These are phyloP conservation scores for Polymixis lichenea DNA, from an alignment of 2,888 invertebrate species.

Conservation along the genomic window DNA sequence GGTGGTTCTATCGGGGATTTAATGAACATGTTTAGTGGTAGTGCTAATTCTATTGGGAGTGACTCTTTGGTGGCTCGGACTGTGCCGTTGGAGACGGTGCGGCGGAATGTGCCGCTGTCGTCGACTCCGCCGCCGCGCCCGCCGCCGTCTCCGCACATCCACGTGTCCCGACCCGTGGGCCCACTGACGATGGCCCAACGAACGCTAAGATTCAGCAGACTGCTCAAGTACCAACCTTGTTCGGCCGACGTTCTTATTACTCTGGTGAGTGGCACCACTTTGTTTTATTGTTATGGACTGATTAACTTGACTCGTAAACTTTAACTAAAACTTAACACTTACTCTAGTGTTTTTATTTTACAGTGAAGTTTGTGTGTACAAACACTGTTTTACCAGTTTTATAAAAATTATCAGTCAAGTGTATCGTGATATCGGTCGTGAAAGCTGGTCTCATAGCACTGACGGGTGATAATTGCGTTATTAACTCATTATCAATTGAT, in stretches of 20 bases:
- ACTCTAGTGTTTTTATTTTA: slow-evolving; percentile 12
- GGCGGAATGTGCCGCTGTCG: slow-evolving; percentile 83
- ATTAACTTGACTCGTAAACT: slow-evolving; percentile 34
- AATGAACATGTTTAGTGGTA: slow-evolving; percentile 95
- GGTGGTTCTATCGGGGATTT: slow-evolving; percentile 94
- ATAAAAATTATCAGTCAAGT: slow-evolving; percentile 57
- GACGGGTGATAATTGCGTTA: slow-evolving; percentile 48
- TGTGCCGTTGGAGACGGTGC: slow-evolving; percentile 94
- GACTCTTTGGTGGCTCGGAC: slow-evolving; percentile 93
- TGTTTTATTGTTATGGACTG: slow-evolving; percentile 48
- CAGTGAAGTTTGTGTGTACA: slow-evolving; percentile 24
- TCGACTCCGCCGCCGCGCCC: slow-evolving; percentile 87
- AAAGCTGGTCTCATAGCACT: slow-evolving; percentile 54
- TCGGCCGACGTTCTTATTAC: slow-evolving; percentile 87
- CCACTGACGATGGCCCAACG: slow-evolving; percentile 93
- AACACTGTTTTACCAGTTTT: slow-evolving; percentile 25
- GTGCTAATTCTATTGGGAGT: slow-evolving; percentile 93
- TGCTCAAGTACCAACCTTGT: slow-evolving; percentile 92
- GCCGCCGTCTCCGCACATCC: slow-evolving; percentile 85
- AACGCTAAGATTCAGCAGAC: slow-evolving; percentile 92
- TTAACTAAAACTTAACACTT: slow-evolving; percentile 1
- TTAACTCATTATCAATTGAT: slow-evolving; percentile 55
- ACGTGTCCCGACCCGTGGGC: slow-evolving; percentile 85
- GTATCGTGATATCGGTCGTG: slow-evolving; percentile 45
- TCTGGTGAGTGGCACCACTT: slow-evolving; percentile 79